These are phyloP conservation scores for Porites evermanni DNA, from an alignment of 92 coral and sea anemone species.

Conservation along the genomic window DNA sequence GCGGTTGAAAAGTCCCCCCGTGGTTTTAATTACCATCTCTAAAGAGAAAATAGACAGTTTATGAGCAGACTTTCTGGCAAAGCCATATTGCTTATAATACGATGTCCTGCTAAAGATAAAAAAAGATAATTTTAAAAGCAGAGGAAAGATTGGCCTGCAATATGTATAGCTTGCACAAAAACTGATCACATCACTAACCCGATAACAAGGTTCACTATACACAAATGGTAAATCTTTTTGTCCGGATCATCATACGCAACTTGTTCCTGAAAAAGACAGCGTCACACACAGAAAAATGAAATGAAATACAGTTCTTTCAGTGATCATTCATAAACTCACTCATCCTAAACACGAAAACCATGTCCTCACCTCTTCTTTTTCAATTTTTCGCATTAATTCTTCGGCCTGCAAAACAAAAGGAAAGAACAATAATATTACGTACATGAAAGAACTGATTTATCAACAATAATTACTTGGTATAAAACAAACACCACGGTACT, in stretches of 20 bases:
- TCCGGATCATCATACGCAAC: constrained; percentile 99
- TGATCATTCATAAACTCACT: no score
- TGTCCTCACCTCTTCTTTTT: constrained; percentile 91
- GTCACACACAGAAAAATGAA: not conserved
- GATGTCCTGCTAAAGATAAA: no score
- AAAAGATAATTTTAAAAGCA: no score
- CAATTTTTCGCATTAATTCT: constrained; percentile 97
- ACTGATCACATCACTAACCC: constrained; percentile 70
- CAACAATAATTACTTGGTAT: not conserved
- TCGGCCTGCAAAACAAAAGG: constrained; percentile 78
- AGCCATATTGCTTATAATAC: not conserved
- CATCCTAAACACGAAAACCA: not conserved
- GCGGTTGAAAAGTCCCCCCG: no score
- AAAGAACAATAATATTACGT: no score
- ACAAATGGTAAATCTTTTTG: constrained; percentile 93
- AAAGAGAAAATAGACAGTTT: no score
- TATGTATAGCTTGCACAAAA: no score
- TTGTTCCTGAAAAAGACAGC: constrained; percentile 76
- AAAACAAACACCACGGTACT: not conserved
- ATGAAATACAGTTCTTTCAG: no score
- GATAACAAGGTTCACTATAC: constrained; percentile 94
- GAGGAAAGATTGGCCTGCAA: no score
- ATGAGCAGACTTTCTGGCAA: not conserved
- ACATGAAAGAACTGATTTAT: no score
- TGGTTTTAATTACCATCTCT: no score